These are phyloP conservation scores for Calephelis nemesis DNA, from an alignment of 1,140 invertebrate species.

Conservation along the genomic window DNA sequence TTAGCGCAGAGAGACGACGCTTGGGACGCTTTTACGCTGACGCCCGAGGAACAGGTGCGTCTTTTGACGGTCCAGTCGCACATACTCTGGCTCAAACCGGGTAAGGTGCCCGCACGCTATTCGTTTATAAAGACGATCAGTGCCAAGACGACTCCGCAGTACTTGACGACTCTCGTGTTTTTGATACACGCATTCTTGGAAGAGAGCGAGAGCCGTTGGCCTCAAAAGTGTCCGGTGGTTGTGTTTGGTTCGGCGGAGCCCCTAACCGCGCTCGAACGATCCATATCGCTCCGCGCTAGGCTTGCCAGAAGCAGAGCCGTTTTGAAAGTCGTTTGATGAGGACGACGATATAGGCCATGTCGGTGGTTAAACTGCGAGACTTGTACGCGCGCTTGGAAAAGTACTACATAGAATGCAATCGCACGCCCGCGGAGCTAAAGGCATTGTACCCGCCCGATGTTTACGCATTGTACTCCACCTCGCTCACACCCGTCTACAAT, in stretches of 20 bases:
- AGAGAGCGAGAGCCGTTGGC: constrained; percentile 8
- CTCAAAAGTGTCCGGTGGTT: constrained; percentile 4
- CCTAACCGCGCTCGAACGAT: background rate
- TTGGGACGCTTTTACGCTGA: constrained; percentile 4
- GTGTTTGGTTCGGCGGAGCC: constrained; percentile 5
- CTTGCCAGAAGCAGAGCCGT: constrained; percentile 1
- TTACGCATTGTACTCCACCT: constrained; percentile 17
- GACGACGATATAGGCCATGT: constrained; percentile 2
- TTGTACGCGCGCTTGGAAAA: constrained; percentile 16
- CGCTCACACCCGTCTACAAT: constrained; percentile 13
- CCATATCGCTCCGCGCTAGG: constrained; percentile 8
- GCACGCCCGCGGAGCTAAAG: background rate
- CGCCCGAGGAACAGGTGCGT: background rate
- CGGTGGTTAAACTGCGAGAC: constrained; percentile 16
- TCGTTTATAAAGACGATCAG: constrained; percentile 3
- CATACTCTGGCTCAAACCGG: constrained; percentile 10
- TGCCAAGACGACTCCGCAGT: constrained; percentile 1
- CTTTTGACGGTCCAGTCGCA: constrained; percentile 9
- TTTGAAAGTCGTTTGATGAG: background rate
- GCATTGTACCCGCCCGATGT: constrained; percentile 10
- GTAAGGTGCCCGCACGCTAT: background rate
- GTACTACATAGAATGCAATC: constrained; percentile 19
- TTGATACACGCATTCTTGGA: constrained; percentile 2
- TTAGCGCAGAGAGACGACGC: constrained; percentile 8
- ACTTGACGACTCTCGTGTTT: constrained; percentile 1